These are phyloP conservation scores for Daphoenositta chrysoptera DNA, from an alignment of 2,113 vertebrate genomes.

Conservation along the genomic window DNA sequence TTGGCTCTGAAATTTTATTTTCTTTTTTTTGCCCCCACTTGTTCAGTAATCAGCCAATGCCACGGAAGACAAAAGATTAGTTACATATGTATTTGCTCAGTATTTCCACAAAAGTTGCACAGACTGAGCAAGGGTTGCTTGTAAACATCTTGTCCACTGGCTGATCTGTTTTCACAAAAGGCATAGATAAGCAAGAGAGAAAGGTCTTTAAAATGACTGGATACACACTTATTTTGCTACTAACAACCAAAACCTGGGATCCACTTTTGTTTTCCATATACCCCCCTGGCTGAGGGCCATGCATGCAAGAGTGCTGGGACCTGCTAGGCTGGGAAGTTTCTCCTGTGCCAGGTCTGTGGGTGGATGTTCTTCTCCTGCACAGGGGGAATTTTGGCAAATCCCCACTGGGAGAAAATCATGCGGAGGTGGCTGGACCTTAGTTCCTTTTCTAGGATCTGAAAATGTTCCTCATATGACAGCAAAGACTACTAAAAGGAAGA, in stretches of 20 bases:
- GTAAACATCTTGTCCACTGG: neutral
- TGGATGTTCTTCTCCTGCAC: accelerated
- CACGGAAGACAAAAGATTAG: neutral
- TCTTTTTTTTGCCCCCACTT: neutral
- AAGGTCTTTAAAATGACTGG: neutral
- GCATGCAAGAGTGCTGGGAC: neutral
- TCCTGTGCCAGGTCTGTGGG: neutral
- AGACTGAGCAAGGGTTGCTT: neutral
- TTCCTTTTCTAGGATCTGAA: neutral
- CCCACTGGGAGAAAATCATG: neutral
- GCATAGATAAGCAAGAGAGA: neutral
- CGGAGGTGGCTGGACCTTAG: neutral
- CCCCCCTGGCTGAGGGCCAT: accelerated
- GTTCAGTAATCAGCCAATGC: neutral
- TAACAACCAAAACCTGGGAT: neutral
- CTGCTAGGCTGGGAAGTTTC: neutral
- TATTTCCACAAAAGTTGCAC: neutral
- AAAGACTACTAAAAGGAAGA: neutral
- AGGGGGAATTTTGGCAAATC: neutral
- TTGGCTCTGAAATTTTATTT: neutral
- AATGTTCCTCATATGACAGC: neutral
- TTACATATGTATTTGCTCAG: neutral
- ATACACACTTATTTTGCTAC: neutral
- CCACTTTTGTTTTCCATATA: neutral
- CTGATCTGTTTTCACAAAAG: neutral